Evolutionary conservation across 2,113 vertebrate genomes (phyloP), one percentile per base, ranked within the genome.

Genomic region (Hystrix cristata): DNA sequence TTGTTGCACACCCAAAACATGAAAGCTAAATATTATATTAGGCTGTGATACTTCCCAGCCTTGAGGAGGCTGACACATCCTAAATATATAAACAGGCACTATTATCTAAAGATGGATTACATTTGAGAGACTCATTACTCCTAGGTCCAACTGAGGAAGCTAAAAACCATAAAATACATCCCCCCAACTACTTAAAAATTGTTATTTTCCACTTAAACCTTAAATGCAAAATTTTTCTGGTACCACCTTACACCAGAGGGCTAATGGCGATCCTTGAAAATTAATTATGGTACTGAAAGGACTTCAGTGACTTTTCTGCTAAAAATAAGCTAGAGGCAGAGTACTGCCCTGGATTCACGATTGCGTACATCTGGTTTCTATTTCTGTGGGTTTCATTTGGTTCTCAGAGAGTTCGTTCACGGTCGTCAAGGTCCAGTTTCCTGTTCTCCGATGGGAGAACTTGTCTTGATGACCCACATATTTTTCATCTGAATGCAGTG

Each of bases 11-110:
- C 98, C 81, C 98, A 98, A 97, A 98, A 97, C 97, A 94, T 93
- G 88, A 98, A 98, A 98, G 92, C 84, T 91, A 98, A 98, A 98
- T 98, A 98, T 98, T 98, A 96, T 97, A 97, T 96, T 98, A 97
- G 97, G 97, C 97, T 97, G 89, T 97, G 95, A 97, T 97, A 98
- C 95, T 98, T 97, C 96, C 92, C 87, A 90, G 46, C 72, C 96
- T 96, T 97, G 96, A 98, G 95, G 87, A 97, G 69, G 83, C 53
- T 95, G 95, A 95, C 86, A 94, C 60, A 86, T 48, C 97, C 97
- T 96, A 96, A 97, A 97, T 97, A 94, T 21, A 96, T 21, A 97
- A 98, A 97, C 81, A 98, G 93, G 64, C 92, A 97, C 81, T 96
- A 90, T 93, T 96, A 97, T 94, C 62, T 91, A 84, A 95, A 96